A percentile compares a stretch with the other conserved stretches of the same genome.
phyloP scores from a whole-genome alignment of 2,113 vertebrate species.

The Furnarius figulus region DNA sequence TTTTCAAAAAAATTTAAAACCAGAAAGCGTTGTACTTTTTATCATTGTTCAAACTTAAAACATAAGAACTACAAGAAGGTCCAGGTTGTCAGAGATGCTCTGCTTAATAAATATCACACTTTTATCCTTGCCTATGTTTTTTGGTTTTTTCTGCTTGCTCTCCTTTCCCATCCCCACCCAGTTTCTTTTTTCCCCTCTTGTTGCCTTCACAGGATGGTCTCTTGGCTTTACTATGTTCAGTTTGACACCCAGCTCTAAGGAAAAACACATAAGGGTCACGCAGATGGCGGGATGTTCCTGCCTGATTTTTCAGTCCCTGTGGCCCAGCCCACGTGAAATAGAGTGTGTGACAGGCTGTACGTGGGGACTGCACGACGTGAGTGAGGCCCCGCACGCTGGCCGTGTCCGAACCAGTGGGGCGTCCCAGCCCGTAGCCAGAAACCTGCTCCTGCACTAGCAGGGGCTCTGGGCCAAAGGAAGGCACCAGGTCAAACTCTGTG shows the following conservation, averaged over 20 bases:
- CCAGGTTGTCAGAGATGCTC: not conserved
- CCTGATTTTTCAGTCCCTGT: not conserved
- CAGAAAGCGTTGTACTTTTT: not conserved
- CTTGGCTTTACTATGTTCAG: not conserved
- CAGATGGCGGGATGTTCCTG: not conserved
- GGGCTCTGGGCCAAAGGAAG: slow-evolving; percentile 31
- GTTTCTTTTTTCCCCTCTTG: not conserved
- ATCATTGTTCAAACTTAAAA: not conserved
- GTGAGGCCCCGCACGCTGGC: not conserved
- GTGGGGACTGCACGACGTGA: not conserved
- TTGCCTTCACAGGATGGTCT: not conserved
- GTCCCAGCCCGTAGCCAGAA: not conserved
- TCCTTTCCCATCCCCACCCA: not conserved
- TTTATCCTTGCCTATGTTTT: not conserved
- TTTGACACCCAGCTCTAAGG: not conserved
- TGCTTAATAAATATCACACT: not conserved
- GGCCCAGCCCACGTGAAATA: not conserved
- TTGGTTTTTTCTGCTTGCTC: not conserved
- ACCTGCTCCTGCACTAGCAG: not conserved
- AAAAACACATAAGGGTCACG: not conserved
- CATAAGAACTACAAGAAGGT: not conserved
- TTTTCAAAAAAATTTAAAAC: not conserved
- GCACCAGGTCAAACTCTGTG: slow-evolving; percentile 10
- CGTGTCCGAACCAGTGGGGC: not conserved
- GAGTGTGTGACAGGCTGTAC: not conserved